These are phyloP conservation scores for Chaetorhynchus papuensis DNA, from an alignment of 2,113 vertebrate species.

Conservation along the genomic window DNA sequence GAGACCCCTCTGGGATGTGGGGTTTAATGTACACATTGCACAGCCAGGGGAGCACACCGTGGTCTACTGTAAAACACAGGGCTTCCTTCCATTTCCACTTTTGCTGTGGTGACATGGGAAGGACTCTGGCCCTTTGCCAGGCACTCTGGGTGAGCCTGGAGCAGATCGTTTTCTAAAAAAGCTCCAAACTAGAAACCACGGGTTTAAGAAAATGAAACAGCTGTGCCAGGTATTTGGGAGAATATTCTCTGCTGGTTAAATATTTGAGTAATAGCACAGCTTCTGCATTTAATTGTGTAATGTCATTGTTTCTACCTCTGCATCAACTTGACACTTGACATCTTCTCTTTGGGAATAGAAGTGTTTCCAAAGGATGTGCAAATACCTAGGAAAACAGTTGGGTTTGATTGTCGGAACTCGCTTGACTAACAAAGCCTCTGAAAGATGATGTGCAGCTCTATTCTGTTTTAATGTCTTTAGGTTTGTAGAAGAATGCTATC, in stretches of 20 bases:
- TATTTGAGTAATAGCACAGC: not conserved
- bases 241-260: not conserved
- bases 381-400: not conserved
- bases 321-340: not conserved
- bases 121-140: not conserved
- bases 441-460: not conserved
- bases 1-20: not conserved
- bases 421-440: not conserved
- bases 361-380: not conserved
- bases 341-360: not conserved
- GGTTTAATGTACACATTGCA: not conserved
- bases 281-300: not conserved
- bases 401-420: not conserved
- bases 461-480: not conserved
- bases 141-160: not conserved
- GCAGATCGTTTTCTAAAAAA: not conserved
- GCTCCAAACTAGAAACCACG: not conserved
- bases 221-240: not conserved
- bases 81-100: not conserved
- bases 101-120: not conserved
- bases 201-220: not conserved
- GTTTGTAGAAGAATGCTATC: conserved; percentile 26
- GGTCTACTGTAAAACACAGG: rapidly evolving
- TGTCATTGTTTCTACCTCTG: not conserved
- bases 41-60: not conserved